Percentiles rank a stretch among this genome's conserved stretches.
phyloP scores from a whole-genome alignment of 2,113 vertebrate species.

The Micronisus gabar region DNA sequence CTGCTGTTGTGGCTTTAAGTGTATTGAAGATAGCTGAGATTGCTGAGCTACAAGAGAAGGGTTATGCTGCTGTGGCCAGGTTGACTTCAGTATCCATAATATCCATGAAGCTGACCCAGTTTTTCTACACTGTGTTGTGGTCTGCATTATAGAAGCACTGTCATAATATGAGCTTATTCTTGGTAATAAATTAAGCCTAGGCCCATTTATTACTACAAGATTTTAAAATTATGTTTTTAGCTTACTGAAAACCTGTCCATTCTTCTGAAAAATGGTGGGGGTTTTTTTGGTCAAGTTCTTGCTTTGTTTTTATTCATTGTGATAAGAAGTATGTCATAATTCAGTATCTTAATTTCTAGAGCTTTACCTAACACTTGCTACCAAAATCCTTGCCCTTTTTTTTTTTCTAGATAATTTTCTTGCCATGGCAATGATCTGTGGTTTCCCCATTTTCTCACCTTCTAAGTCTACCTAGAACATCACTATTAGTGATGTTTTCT shows the following conservation, averaged over 20 bases:
- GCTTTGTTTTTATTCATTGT: not conserved
- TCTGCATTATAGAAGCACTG: not conserved
- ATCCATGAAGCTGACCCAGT: not conserved
- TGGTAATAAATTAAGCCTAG: not conserved
- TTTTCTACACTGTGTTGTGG: not conserved
- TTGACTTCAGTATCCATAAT: not conserved
- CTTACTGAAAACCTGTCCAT: not conserved
- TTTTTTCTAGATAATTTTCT: not conserved
- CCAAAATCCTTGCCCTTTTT: not conserved
- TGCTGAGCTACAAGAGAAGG: not conserved
- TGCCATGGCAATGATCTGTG: not conserved
- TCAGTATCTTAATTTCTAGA: not conserved
- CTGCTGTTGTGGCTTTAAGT: not conserved
- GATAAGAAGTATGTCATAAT: not conserved
- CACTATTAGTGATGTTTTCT: not conserved
- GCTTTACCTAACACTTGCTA: not conserved
- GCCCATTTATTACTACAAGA: not conserved
- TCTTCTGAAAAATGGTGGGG: not conserved
- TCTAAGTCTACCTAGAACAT: not conserved
- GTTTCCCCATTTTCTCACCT: not conserved
- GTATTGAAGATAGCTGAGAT: not conserved
- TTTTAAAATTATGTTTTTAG: not conserved
- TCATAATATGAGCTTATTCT: not conserved
- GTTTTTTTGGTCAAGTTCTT: not conserved
- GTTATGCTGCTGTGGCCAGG: not conserved